These are phyloP conservation scores for Melitaea cinxia DNA, from an alignment of 1,140 invertebrate genomes.

Conservation along the genomic window DNA sequence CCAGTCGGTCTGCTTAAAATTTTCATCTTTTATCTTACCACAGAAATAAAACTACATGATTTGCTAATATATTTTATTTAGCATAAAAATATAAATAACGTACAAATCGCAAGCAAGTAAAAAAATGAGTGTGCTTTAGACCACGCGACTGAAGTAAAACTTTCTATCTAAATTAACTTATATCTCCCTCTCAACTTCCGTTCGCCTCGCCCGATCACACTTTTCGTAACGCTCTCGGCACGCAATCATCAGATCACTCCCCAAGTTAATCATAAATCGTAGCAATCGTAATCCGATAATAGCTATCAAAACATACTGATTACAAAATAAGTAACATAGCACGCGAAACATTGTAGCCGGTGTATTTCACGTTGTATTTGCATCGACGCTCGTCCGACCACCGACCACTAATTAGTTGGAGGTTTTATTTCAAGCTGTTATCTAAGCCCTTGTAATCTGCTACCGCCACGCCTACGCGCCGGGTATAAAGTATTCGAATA, in stretches of 20 bases:
- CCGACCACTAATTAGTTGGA: slow-evolving; percentile 42
- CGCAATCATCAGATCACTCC: slow-evolving; percentile 14
- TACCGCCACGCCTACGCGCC: slow-evolving; percentile 36
- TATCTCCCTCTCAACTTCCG: too few relatives aligned
- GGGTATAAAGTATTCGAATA: slow-evolving; percentile 24
- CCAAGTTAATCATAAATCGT: slow-evolving; percentile 10
- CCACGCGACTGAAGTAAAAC: too few relatives aligned
- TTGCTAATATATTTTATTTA: too few relatives aligned
- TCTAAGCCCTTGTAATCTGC: slow-evolving; percentile 45
- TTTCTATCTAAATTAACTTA: too few relatives aligned
- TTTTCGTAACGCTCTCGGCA: too few relatives aligned
- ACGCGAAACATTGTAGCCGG: slow-evolving; percentile 30
- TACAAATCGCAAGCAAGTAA: too few relatives aligned
- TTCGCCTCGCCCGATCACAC: too few relatives aligned
- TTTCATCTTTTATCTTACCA: too few relatives aligned
- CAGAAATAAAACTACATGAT: too few relatives aligned
- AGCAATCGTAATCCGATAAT: slow-evolving; percentile 16
- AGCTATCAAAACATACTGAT: slow-evolving; percentile 33
- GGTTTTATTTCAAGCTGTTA: slow-evolving; percentile 45
- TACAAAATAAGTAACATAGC: slow-evolving; percentile 45
- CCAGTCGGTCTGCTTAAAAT: too few relatives aligned
- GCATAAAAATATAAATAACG: too few relatives aligned
- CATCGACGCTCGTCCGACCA: slow-evolving; percentile 35
- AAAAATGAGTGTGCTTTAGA: too few relatives aligned
- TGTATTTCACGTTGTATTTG: slow-evolving; percentile 43